Evolutionary conservation across 2,888 invertebrate species (phyloP), one percentile per base, ranked within the genome.

Genomic region (Eutolmus rufibarbis): DNA sequence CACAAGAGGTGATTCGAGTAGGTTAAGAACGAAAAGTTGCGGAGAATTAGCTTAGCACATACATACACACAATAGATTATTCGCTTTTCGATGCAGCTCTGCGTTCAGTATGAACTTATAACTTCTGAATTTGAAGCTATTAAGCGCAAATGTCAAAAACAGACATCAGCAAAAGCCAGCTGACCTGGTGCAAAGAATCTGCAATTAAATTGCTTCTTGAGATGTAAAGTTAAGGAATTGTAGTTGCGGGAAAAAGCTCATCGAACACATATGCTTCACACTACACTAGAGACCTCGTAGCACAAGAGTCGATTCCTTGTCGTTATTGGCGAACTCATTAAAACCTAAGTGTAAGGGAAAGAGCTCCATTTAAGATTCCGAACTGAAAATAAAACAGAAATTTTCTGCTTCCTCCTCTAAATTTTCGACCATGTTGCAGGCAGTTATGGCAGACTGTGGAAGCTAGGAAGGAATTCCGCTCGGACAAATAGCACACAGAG

Each of bases 171-270:
- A 86, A 74, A 84, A 87, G 76, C 66, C 56, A 79, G 79, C 43
- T 84, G 85, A 87, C 86, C 85, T 56, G 85, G 85, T 76, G 81
- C 74, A 46, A 74, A 82, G 84, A 79, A 87, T 87, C 74, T 87
- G 87, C 87, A 88, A 74, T 87, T 85, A 79, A 88, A 88, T 66
- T 87, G 88, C 78, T 88, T 74, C 87, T 85, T 88, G 57, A 84
- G 87, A 87, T 88, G 79, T 88, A 84, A 88, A 88, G 87, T 87
- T 85, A 87, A 88, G 86, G 74, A 87, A 88, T 87, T 87, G 87
- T 87, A 87, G 82, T 76, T 43, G 12, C 2, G 77, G 74, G 16
- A 9, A 43, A 74, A 85, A 43, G 74, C 46, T 46, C 85, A 85
- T 85, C 74, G 85, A 74, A 34, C 74, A 85, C 85, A 85, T 74